These are phyloP conservation scores for Montifringilla adamsi DNA, from an alignment of 2,113 vertebrate genomes.

Conservation along the genomic window DNA sequence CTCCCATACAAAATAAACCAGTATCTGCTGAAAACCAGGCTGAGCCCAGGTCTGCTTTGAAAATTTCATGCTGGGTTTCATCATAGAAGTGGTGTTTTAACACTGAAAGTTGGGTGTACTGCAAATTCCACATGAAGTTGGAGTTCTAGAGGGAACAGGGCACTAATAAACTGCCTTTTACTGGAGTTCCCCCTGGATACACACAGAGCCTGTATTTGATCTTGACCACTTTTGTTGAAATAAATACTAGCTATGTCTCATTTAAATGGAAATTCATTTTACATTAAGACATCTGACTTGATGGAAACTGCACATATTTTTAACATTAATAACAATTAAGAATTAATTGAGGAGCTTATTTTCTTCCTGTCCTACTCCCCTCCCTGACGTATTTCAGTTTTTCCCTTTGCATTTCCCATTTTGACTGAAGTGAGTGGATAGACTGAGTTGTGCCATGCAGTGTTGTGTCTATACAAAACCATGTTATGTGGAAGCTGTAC, in stretches of 20 bases:
- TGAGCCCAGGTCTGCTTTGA: not conserved
- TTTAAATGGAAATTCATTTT: not conserved
- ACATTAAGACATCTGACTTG: not conserved
- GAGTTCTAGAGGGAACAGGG: not conserved
- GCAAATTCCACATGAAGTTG: fast-evolving
- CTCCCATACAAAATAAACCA: not conserved
- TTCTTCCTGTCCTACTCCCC: fast-evolving
- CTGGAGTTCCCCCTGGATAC: not conserved
- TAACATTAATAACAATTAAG: not conserved
- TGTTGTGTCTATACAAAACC: not conserved
- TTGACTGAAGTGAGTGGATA: not conserved
- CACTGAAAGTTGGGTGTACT: not conserved
- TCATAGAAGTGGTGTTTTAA: not conserved
- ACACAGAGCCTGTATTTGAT: not conserved
- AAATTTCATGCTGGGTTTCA: not conserved
- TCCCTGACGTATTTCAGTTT: not conserved
- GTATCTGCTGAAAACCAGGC: not conserved
- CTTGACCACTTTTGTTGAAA: not conserved
- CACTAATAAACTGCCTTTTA: not conserved
- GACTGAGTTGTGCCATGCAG: not conserved
- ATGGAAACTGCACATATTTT: not conserved
- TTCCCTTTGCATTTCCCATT: not conserved
- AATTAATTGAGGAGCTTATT: not conserved
- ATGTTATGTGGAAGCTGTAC: not conserved
- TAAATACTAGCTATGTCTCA: not conserved